These are phyloP conservation scores for Strix uralensis DNA, from an alignment of 2,113 vertebrate species.

Conservation along the genomic window DNA sequence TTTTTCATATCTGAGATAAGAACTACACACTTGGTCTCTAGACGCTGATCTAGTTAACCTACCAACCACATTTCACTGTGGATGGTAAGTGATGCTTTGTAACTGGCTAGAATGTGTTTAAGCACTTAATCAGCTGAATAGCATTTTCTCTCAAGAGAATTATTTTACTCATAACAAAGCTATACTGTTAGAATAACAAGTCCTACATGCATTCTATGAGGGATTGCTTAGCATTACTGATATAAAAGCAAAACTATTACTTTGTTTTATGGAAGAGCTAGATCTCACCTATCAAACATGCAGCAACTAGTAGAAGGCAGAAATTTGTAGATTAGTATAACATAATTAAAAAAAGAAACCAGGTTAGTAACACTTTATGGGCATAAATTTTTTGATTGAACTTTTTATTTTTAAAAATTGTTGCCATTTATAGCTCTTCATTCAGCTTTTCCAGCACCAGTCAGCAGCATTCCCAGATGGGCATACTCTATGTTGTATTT, in stretches of 20 bases:
- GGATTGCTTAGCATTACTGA: neutral
- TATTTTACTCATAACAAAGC: neutral
- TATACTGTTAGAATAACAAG: neutral
- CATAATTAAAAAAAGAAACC: neutral
- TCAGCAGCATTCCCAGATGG: neutral
- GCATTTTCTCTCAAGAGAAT: neutral
- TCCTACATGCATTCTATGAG: neutral
- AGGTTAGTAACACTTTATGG: neutral
- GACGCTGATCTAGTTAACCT: neutral
- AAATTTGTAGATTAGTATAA: neutral
- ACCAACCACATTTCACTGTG: neutral
- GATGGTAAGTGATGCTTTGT: neutral
- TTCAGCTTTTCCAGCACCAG: neutral
- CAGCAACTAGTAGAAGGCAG: neutral
- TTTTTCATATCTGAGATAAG: neutral
- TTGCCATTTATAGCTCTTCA: neutral
- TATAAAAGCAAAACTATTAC: neutral
- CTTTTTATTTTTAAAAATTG: neutral
- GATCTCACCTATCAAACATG: neutral
- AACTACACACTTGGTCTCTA: neutral
- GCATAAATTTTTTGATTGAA: neutral
- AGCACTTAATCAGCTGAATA: neutral
- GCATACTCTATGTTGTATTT: neutral
- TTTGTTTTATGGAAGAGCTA: neutral
- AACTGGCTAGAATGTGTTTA: neutral